Percentiles rank a stretch among this genome's conserved stretches.
Conservation (phyloP, 2,113 vertebrate species). For the Otis tarda region DNA sequence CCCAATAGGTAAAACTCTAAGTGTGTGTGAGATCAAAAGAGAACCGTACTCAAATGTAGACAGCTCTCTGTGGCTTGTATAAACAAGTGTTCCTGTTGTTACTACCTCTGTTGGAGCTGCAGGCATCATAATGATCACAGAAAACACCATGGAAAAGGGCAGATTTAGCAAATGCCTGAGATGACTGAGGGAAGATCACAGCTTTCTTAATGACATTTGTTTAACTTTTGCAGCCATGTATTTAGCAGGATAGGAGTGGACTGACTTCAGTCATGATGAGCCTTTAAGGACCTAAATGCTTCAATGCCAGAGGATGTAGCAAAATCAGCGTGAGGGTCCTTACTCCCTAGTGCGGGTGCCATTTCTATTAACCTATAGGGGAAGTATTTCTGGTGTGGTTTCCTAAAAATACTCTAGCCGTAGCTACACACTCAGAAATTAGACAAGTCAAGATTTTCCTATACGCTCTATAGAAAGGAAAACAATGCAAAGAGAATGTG, state of each 20-base stretch:
- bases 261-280: neutral
- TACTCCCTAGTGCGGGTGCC: neutral
- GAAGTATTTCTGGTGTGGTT: neutral
- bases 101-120: constrained; percentile 41
- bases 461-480: neutral
- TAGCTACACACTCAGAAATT: neutral
- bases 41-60: constrained; percentile 7
- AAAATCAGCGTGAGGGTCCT: neutral
- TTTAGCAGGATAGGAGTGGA: constrained; percentile 9
- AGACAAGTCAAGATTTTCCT: neutral
- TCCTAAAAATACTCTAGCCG: neutral
- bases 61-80: constrained; percentile 54
- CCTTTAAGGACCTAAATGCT: neutral
- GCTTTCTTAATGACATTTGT: constrained; percentile 43
- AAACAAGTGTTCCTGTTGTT: constrained; percentile 62
- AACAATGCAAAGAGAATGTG: neutral
- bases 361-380: neutral
- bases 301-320: neutral
- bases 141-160: constrained; percentile 25
- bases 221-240: constrained; percentile 11
- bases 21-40: constrained; percentile 29
- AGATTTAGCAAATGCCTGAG: constrained; percentile 52
- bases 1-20: neutral
- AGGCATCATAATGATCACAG: constrained; percentile 47
- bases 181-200: constrained; percentile 53